Evolutionary conservation across 2,888 invertebrate species (phyloP).

Genomic region (Sphinx pinastri): DNA sequence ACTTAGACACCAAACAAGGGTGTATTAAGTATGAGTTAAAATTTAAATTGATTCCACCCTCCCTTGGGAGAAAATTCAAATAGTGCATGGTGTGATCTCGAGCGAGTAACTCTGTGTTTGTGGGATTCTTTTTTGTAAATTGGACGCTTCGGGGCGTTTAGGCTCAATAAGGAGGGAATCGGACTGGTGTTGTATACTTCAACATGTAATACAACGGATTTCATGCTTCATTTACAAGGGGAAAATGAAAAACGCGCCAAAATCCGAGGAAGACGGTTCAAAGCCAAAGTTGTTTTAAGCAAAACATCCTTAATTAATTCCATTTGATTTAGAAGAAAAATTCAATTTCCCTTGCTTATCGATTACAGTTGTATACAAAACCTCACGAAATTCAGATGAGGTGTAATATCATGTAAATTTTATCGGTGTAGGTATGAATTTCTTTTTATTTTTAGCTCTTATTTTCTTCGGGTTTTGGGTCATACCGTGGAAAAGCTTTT

Average conservation of each 20-base stretch:
- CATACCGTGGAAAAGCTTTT: slow-evolving; percentile 71
- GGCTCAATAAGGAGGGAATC: slow-evolving; percentile 58
- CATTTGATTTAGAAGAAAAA: slow-evolving; percentile 54
- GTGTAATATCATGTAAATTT: slow-evolving; percentile 79
- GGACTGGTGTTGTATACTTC: slow-evolving; percentile 49
- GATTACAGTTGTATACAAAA: slow-evolving; percentile 64
- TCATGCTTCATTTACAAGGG: slow-evolving; percentile 71
- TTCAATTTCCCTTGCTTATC: slow-evolving; percentile 65
- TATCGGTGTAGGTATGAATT: slow-evolving; percentile 69
- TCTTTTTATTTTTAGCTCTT: slow-evolving; percentile 68
- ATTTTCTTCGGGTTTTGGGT: slow-evolving; percentile 63
- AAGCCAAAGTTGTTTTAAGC: not conserved
- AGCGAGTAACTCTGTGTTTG: slow-evolving; percentile 76
- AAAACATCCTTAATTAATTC: slow-evolving; percentile 53
- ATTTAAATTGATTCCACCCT: slow-evolving; percentile 84
- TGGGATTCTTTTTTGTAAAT: slow-evolving; percentile 81
- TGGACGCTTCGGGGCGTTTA: slow-evolving; percentile 79
- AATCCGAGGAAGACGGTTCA: slow-evolving; percentile 8
- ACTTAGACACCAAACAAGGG: slow-evolving; percentile 84
- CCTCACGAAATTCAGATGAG: slow-evolving; percentile 57
- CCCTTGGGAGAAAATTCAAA: slow-evolving; percentile 77
- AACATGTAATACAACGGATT: slow-evolving; percentile 54
- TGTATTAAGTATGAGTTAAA: slow-evolving; percentile 84
- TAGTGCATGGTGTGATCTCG: slow-evolving; percentile 81
- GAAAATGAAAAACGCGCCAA: slow-evolving; percentile 20